Conservation (phyloP, 2,797 vertebrate species). For the Urophycis tenuis region DNA sequence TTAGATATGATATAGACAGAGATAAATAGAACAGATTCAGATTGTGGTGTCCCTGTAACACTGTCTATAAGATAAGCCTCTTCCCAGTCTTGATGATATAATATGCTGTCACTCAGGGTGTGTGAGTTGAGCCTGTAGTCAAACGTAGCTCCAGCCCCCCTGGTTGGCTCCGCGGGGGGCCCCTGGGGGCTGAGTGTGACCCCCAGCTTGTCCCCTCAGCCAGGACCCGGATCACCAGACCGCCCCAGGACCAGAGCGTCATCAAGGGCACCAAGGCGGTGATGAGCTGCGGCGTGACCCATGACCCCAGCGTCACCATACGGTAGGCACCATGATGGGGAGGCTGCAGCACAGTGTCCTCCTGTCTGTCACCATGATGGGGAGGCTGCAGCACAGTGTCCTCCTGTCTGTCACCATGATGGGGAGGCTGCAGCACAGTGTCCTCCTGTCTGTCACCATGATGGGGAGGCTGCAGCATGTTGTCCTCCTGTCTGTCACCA, state of each 20-base stretch:
- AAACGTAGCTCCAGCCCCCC: background rate
- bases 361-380: too few relatives aligned
- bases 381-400: too few relatives aligned
- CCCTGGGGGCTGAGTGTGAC: too few relatives aligned
- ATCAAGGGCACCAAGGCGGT: constrained; percentile 96
- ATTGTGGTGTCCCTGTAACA: background rate
- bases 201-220: constrained; percentile 66
- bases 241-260: constrained; percentile 89
- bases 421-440: too few relatives aligned
- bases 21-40: background rate
- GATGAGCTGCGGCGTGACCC: constrained; percentile 90
- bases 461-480: too few relatives aligned
- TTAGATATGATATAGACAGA: background rate
- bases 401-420: too few relatives aligned
- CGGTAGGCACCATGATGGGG: constrained; percentile 64
- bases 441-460: too few relatives aligned
- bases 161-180: too few relatives aligned
- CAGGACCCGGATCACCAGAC: constrained; percentile 86
- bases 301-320: constrained; percentile 85
- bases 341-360: too few relatives aligned
- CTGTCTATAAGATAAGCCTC: background rate
- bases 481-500: too few relatives aligned
- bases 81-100: background rate
- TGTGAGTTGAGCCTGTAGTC: background rate
- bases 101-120: background rate